phyloP scores from a whole-genome alignment of 2,888 invertebrate species.

The Drosophila pullipes region DNA sequence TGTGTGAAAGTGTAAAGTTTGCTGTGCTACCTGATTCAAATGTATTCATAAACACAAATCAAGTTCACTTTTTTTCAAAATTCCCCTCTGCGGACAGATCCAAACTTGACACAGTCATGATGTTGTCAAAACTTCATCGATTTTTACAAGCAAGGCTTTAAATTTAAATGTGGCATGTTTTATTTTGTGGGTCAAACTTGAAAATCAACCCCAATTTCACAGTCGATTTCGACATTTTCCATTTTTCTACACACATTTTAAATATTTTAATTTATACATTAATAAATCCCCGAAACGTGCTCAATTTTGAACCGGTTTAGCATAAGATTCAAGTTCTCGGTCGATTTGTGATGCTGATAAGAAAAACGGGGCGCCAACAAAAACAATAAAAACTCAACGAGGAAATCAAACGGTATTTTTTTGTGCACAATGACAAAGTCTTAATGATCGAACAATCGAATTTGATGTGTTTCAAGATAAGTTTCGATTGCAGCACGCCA shows the following conservation, averaged over 20 bases:
- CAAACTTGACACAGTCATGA: not conserved
- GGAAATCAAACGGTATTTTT: slow-evolving; percentile 28
- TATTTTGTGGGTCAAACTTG: not conserved
- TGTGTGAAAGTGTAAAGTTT: not conserved
- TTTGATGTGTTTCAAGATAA: slow-evolving; percentile 3
- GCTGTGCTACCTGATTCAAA: not conserved
- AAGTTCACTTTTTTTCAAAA: not conserved
- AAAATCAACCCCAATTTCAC: not conserved
- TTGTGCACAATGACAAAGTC: slow-evolving; percentile 12
- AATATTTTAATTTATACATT: slow-evolving; percentile 19
- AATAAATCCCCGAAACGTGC: not conserved
- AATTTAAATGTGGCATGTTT: not conserved
- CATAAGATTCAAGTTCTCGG: slow-evolving; percentile 27
- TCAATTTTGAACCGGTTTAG: slow-evolving; percentile 48
- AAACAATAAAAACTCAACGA: not conserved
- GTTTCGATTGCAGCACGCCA: slow-evolving; percentile 37
- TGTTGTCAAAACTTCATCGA: not conserved
- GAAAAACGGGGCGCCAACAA: slow-evolving; percentile 9
- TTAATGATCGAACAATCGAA: not conserved
- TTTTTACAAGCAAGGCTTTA: not conserved
- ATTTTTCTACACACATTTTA: not conserved
- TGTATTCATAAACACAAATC: not conserved
- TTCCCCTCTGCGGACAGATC: not conserved
- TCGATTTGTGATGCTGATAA: slow-evolving; percentile 18
- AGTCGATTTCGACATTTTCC: not conserved